phyloP scores from a whole-genome alignment of 2,797 vertebrate genomes.

The Lagocephalus sceleratus region DNA sequence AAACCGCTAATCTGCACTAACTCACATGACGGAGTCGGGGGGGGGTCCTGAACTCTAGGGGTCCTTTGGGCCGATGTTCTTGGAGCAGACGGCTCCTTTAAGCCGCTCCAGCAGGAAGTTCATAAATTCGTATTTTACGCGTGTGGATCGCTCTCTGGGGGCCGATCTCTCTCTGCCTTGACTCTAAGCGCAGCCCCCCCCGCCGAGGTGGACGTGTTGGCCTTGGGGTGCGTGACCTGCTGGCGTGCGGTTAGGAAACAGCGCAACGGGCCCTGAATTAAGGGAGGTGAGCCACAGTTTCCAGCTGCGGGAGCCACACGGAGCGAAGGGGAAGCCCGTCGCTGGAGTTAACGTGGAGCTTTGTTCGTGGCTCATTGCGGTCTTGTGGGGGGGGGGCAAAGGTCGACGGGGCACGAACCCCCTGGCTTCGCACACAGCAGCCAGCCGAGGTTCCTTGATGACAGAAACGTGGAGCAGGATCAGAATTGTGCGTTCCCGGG shows the following conservation, averaged over 20 bases:
- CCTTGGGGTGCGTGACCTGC: slow-evolving; percentile 39
- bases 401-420: too few relatives aligned
- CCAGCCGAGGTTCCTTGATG: neutral
- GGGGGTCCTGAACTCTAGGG: too few relatives aligned
- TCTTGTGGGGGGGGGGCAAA: too few relatives aligned
- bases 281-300: slow-evolving; percentile 61
- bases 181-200: slow-evolving; percentile 38
- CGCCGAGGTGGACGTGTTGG: slow-evolving; percentile 4
- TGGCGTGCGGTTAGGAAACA: slow-evolving; percentile 36
- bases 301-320: slow-evolving; percentile 40
- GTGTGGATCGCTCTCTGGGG: slow-evolving; percentile 50
- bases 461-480: neutral
- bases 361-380: slow-evolving; percentile 12
- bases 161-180: slow-evolving; percentile 32
- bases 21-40: too few relatives aligned
- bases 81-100: neutral
- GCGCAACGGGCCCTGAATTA: slow-evolving; percentile 34
- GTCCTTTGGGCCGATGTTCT: too few relatives aligned
- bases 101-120: slow-evolving; percentile 25
- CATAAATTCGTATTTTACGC: slow-evolving; percentile 49
- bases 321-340: slow-evolving; percentile 41
- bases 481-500: neutral
- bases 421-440: too few relatives aligned
- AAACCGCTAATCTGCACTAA: too few relatives aligned
- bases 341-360: too few relatives aligned